Conservation (phyloP, 2,113 vertebrate genomes). For the Atrichornis clamosus region DNA sequence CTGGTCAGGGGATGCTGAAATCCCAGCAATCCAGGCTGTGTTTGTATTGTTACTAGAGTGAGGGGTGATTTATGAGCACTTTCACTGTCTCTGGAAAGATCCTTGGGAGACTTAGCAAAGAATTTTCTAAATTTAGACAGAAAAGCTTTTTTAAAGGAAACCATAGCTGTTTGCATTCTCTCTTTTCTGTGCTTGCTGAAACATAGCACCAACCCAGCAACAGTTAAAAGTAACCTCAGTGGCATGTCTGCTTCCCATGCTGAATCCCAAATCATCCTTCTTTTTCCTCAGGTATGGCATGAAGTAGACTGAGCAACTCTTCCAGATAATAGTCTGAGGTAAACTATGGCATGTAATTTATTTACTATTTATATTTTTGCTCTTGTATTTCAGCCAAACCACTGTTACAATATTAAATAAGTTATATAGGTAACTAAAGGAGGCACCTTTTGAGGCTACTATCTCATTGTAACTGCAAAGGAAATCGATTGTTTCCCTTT, state of each 20-base stretch:
- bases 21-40: slow-evolving; percentile 31
- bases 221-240: background rate
- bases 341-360: background rate
- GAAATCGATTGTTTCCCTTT: background rate
- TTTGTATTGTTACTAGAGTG: background rate
- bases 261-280: background rate
- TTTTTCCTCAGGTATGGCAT: background rate
- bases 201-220: background rate
- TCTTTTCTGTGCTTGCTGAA: background rate
- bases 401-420: background rate
- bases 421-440: background rate
- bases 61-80: slow-evolving; percentile 39
- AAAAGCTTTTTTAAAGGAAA: slow-evolving; percentile 40
- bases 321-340: background rate
- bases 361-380: background rate
- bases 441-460: background rate
- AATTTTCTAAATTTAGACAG: slow-evolving; percentile 53
- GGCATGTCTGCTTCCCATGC: background rate
- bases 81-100: slow-evolving; percentile 28
- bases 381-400: background rate
- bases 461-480: background rate
- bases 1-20: slow-evolving; percentile 37
- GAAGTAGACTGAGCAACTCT: background rate
- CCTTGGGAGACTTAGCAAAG: slow-evolving; percentile 19
- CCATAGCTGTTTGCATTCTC: background rate